A percentile compares a stretch with the other conserved stretches of the same genome.
phyloP scores from a whole-genome alignment of 2,113 vertebrate genomes.

The Scatophagus argus region DNA sequence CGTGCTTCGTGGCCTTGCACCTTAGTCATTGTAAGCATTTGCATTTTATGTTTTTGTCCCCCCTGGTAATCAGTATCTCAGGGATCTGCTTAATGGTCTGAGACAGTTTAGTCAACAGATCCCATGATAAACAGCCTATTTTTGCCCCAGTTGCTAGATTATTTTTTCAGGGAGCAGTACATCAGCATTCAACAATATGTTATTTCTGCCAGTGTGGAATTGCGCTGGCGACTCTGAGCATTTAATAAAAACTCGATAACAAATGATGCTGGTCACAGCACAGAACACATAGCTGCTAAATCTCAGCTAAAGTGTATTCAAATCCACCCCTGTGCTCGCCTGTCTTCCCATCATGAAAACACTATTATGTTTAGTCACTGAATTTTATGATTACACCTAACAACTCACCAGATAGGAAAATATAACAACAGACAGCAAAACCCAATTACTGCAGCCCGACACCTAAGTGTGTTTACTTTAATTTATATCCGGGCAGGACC shows the following conservation, averaged over 20 bases:
- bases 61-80: conserved; percentile 66
- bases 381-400: conserved; percentile 80
- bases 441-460: conserved; percentile 67
- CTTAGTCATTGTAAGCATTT: conserved; percentile 64
- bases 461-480: conserved; percentile 70
- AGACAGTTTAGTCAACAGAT: conserved; percentile 74
- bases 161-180: conserved; percentile 49
- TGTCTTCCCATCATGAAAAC: conserved; percentile 70
- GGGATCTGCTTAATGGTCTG: conserved; percentile 71
- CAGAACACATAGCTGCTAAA: conserved; percentile 69
- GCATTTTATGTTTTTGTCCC: conserved; percentile 61
- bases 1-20: conserved; percentile 46
- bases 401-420: conserved; percentile 66
- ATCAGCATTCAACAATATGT: conserved; percentile 69
- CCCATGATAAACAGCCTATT: conserved; percentile 68
- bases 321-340: conserved; percentile 48
- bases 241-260: conserved; percentile 80
- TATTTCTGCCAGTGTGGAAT: conserved; percentile 56
- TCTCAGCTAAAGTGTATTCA: conserved; percentile 72
- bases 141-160: conserved; percentile 60
- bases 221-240: conserved; percentile 50
- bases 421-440: conserved; percentile 72
- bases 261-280: conserved; percentile 62
- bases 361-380: conserved; percentile 78
- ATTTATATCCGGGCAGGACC: conserved; percentile 66